Evolutionary conservation across 2,113 vertebrate genomes (phyloP).

Genomic region (Cyprichromis sp.): DNA sequence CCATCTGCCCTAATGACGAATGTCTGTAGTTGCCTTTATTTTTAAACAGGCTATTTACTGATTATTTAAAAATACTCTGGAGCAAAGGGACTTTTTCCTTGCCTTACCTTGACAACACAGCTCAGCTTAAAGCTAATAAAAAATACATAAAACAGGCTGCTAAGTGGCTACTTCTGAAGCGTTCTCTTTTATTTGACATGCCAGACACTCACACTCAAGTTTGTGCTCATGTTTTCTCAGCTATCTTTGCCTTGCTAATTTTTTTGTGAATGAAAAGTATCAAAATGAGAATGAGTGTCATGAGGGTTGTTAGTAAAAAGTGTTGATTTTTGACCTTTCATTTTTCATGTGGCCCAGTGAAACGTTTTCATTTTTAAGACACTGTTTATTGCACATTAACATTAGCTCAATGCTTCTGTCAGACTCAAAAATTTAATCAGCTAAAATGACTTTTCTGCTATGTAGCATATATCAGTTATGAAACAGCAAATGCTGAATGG

Average conservation of each 20-base stretch:
- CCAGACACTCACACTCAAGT: slow-evolving; percentile 29
- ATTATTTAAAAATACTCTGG: background rate
- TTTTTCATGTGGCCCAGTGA: background rate
- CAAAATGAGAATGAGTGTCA: slow-evolving; percentile 20
- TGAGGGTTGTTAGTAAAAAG: background rate
- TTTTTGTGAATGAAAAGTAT: slow-evolving; percentile 14
- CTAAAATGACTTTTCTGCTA: background rate
- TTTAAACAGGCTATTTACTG: background rate
- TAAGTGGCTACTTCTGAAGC: background rate
- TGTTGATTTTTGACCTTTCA: background rate
- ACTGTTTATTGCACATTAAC: background rate
- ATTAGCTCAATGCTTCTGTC: background rate
- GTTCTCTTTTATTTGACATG: background rate
- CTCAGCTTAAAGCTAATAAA: slow-evolving; percentile 16
- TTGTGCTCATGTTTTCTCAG: slow-evolving; percentile 23
- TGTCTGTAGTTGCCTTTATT: background rate
- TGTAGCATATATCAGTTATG: background rate
- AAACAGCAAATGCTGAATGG: background rate
- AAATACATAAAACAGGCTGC: slow-evolving; percentile 17
- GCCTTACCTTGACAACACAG: background rate
- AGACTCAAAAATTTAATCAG: background rate
- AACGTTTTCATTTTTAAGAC: background rate
- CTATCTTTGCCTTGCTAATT: slow-evolving; percentile 8
- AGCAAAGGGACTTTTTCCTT: background rate
- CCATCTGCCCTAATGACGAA: background rate